Base-by-base conservation (phyloP, 2,888 invertebrate species). In the Abrostola triplasia region DNA sequence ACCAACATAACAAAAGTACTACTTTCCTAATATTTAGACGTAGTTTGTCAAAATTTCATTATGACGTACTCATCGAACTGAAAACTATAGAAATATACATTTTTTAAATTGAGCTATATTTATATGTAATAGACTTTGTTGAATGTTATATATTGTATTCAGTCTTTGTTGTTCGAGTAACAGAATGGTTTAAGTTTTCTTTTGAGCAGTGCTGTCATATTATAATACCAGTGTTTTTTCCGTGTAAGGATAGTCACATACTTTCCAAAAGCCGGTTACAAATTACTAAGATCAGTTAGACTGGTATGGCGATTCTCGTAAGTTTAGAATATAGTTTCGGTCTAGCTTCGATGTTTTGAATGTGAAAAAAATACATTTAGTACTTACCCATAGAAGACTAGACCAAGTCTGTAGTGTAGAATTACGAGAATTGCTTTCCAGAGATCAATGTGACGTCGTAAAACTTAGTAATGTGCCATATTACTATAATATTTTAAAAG, bases 381-480 rank as follows among this genome's bases (percentile, higher is more conserved):
- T 24, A 2, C 24, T 4, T 24, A 24, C 4, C 24, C n/a, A n/a
- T n/a, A n/a, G 24, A 24, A 24, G 24, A 24, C 24, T 24, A 24
- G 24, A 24, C 24, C 24, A 24, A 24, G 24, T 24, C 24, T 24
- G 4, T 24, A 24, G 24, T 24, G 24, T 24, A 24, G 1, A 24
- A 24, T 24, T 24, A 24, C 24, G 24, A 24, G 24, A 24, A 24
- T 24, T 24, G 24, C 24, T 24, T 24, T 24, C 1, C 24, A 24
- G 24, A 24, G 24, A 24, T 24, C 24, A 24, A 24, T 2, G 60
- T 59, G 64, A 73, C 68, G 61, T 69, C 68, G 69, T 44, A 57
- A 40, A 62, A 52, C 47, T 42, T 52, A 49, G 37, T 35, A 48
- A 63, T 37, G 77, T 79, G 77, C 77, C 77, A 70, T 68, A 70